Base-by-base conservation (phyloP, 64 coral and sea anemone genomes). In the Stylophora pistillata region DNA sequence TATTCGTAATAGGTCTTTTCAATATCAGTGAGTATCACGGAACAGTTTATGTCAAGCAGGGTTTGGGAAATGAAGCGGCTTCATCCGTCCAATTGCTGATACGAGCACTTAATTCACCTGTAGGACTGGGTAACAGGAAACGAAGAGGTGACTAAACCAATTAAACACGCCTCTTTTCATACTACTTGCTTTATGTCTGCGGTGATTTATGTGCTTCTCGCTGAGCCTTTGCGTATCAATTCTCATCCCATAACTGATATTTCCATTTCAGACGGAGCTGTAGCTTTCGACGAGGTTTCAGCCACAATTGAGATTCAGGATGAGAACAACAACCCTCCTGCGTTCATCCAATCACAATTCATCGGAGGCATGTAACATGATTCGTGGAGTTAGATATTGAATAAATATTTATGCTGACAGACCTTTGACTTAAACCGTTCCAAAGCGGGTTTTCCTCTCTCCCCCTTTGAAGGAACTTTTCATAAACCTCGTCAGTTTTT, bases 301-400 rank as follows among this genome's bases (percentile, higher is more conserved):
- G 71, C 57, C n/a, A 75, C 71, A 31, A 60, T 87, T 87, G 27
- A 74, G 59, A 55, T 87, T 2, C 28, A 55, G 15, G 85, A 87
- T 62, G 85, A 73, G 69, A 87, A 87, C 23, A 76, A 87, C 57
- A 87, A 87, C 28, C 23, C 18, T 16, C 85, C 85, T 58, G 27
- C 59, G 11, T 87, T 87, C 30, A 87, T n/a, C 33, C 70, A 74
- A n/a, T 2, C 52, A 13, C 9, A 11, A 32, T 87, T 87, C 53
- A 63, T 87, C 17, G 85, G 85, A 87, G 85, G 71, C 74, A 12
- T 57, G 53, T 10, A 21, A 23, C 0, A 27, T 55, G 2, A 9
- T 18, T n/a, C 7, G 37, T 47, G 7, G 37, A 47, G 37, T 47
- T 47, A 47, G 7, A 47, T 47, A 47, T 47, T 4, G 37, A 47